Percentiles rank a stretch among this genome's conserved stretches.
These are phyloP conservation scores for Sylvilagus floridanus DNA, from an alignment of 2,797 vertebrate genomes.

Conservation along the genomic window DNA sequence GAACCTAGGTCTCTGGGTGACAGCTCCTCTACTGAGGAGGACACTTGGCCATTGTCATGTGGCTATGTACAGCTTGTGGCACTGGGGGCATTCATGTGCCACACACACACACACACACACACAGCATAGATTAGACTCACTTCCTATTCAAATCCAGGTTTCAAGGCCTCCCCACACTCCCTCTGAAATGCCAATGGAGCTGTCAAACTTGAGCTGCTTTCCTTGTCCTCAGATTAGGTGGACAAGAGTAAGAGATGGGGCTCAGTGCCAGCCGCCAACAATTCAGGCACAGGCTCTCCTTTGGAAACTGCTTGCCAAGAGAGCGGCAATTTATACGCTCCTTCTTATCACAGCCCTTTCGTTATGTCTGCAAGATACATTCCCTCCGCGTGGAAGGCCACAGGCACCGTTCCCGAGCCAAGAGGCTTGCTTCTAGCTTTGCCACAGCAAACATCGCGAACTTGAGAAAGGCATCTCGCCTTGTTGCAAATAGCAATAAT, in stretches of 20 bases:
- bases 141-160: background rate
- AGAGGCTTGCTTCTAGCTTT: background rate
- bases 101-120: background rate
- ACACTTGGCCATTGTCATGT: rapidly evolving
- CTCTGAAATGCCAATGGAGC: background rate
- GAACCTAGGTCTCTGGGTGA: background rate
- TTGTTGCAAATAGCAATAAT: background rate
- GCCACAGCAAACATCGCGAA: background rate
- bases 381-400: background rate
- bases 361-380: background rate
- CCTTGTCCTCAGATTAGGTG: background rate
- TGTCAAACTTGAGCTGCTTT: background rate
- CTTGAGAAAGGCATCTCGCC: background rate
- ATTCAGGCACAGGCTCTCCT: background rate
- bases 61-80: background rate
- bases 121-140: background rate
- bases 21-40: background rate
- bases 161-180: background rate
- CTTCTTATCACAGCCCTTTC: conserved; percentile 11
- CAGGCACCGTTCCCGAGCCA: background rate
- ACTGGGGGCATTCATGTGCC: background rate
- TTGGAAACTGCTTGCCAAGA: background rate
- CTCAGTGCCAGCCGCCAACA: background rate
- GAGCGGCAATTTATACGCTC: background rate
- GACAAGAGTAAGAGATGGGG: background rate